Base-by-base conservation (phyloP, 2,888 invertebrate species). In the Andrena trimmerana region DNA sequence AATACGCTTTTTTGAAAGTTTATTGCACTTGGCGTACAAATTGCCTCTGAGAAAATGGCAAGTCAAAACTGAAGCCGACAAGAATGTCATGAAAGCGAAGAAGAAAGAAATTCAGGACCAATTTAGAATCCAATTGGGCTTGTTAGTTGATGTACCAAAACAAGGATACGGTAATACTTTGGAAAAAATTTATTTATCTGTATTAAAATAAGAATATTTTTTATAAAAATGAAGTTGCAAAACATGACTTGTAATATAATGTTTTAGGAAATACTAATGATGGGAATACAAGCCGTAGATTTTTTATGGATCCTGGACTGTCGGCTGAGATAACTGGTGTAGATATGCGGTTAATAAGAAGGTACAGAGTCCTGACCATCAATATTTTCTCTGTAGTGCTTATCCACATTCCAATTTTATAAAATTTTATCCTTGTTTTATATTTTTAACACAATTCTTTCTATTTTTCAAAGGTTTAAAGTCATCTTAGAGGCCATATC, bases 261-360 rank as follows among this genome's bases (percentile, higher is more conserved):
- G 36, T 36, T 13, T 36, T 36, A 36, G 36, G 36, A 36, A 36
- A 36, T 8, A 50, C n/a, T n/a, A 50, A 50, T n/a, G 50, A 50
- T 50, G 50, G n/a, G 1, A 50, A n/a, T 50, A 50, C 50, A n/a
- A n/a, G 13, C n/a, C 50, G n/a, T 2, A 16, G 50, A 50, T 50
- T 50, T 50, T n/a, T 50, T 0, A 50, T 4, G n/a, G 6, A 50
- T 50, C n/a, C n/a, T 50, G 5, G n/a, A 50, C 16, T 16, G n/a
- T 16, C 16, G 13, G n/a, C 50, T 16, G 50, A 50, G 50, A 50
- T 50, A 65, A 63, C 0, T 85, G 85, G 85, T 36, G 33, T 33
- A 33, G 33, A 7, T 33, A 7, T 33, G 33, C 33, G 33, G 33
- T 33, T 33, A 33, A 33, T 33, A 33, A 33, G 33, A 33, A 33